Evolutionary conservation across 2,888 invertebrate genomes (phyloP), one percentile per base, ranked within the genome.

Genomic region (Flabesymbios commensalis): DNA sequence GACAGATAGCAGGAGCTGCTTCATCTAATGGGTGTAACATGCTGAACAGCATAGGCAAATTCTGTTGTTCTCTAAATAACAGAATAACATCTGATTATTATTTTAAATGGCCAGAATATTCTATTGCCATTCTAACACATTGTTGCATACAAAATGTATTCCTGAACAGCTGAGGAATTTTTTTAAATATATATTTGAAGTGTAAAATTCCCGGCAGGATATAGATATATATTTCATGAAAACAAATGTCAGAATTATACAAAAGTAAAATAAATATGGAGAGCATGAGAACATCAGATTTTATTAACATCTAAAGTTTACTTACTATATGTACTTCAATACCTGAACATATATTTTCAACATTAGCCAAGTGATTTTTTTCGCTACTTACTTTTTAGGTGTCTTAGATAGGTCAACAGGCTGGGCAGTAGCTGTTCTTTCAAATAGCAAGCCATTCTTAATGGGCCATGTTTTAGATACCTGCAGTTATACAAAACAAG

Each of bases 11-110:
- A 0, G 95, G 95, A 58, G 90, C 89, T 29, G 94, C 90, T 83
- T 96, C 95, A 80, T 96, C 93, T 56, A 95, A 83, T 0, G 95
- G 95, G 86, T 95, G 94, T 0, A 90, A 87, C 61, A 96, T 83
- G 7, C 93, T 93, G 81, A 92, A 96, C 51, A 94, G 86, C 0
- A 90, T 88, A 0, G 94, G 92, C 75, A 91, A 85, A 73, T 75
- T 59, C 74, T 26, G 28, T 32, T 10, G 33, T n/a, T 57, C 52
- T 26, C 57, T 54, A 36, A 22, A 55, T 42, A 24, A n/a, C 22
- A 55, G 5, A 52, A n/a, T 22, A 57, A 49, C 26, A 22, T 17
- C n/a, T 29, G n/a, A n/a, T n/a, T n/a, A n/a, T n/a, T n/a, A n/a
- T n/a, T n/a, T n/a, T n/a, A n/a, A n/a, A n/a, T n/a, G n/a, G n/a